Conservation (phyloP, 2,113 vertebrate species). For the Trachemys scripta region DNA sequence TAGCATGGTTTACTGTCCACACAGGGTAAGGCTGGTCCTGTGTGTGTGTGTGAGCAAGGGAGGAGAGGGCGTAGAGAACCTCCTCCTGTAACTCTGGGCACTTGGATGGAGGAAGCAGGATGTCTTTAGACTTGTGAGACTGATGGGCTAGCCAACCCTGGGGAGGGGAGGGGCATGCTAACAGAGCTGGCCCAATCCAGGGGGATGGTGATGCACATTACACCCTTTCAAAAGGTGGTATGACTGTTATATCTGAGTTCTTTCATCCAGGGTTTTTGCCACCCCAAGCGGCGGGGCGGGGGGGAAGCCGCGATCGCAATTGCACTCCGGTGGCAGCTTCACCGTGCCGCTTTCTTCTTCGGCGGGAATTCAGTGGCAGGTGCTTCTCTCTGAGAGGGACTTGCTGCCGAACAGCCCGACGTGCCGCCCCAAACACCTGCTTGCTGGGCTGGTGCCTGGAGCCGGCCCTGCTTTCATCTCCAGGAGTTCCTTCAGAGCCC, state of each 20-base stretch:
- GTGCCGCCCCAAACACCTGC: no score
- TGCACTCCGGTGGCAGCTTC: no score
- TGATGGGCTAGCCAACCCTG: rapidly evolving
- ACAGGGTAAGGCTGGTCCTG: not conserved
- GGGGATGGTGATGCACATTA: not conserved
- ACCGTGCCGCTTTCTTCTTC: no score
- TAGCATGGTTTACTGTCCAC: not conserved
- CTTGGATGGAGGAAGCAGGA: not conserved
- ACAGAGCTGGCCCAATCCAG: not conserved
- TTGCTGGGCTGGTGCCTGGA: no score
- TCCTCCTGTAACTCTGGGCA: not conserved
- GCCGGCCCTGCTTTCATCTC: not conserved
- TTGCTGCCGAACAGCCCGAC: no score
- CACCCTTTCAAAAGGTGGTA: not conserved
- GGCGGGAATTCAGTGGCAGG: no score
- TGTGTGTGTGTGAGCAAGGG: not conserved
- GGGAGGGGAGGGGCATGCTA: not conserved
- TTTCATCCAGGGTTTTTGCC: not conserved
- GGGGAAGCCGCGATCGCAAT: no score
- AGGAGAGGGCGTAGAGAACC: not conserved
- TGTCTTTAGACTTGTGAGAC: not conserved
- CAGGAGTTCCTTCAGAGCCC: not conserved
- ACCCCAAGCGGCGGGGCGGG: no score
- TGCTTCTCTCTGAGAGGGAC: no score
- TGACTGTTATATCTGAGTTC: not conserved